Evolutionary conservation across 2,888 invertebrate species (phyloP), one percentile per base, ranked within the genome.

Genomic region (Coelopa pilipes): DNA sequence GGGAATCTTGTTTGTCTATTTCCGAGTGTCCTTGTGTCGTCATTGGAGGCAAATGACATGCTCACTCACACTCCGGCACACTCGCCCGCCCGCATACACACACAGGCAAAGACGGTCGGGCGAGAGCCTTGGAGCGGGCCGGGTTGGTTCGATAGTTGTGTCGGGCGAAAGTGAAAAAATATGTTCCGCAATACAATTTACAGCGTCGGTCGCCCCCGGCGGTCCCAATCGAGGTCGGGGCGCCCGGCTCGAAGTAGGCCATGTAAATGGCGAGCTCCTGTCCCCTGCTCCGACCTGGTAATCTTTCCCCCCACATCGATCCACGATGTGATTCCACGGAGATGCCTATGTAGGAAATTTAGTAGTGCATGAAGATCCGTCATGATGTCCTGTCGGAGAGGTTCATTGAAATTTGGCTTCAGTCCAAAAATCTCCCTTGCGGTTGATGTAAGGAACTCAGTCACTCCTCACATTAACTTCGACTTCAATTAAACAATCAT

Each of bases 161-260:
- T 15, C 17, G 19, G 21, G n/a, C n/a, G 15, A 66, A 50, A 66
- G 46, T 60, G 46, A 57, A 72, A 59, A 69, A 75, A 67, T 49
- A 73, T 70, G 70, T 57, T 66, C 34, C 65, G 47, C 72, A 75
- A 78, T 80, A 80, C 81, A 81, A 82, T 82, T 81, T 81, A 81
- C 81, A 74, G 79, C 77, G 79, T 78, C 81, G 81, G 80, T 82
- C 80, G 80, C 78, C 81, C 78, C 78, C 76, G 78, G 78, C 80
- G 81, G 81, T 79, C 77, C 79, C 82, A 82, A 83, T 83, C 82
- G 82, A 83, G 80, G 78, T 78, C 78, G 11, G 55, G 60, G 21
- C 53, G 10, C 10, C 21, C 5, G 3, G 11, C 17, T 19, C 21
- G 17, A 57, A 17, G 57, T 57, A 11, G 11, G 57, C 17, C 17